Evolutionary conservation across 2,888 invertebrate species (phyloP).

Genomic region (Anarsia innoxiella): DNA sequence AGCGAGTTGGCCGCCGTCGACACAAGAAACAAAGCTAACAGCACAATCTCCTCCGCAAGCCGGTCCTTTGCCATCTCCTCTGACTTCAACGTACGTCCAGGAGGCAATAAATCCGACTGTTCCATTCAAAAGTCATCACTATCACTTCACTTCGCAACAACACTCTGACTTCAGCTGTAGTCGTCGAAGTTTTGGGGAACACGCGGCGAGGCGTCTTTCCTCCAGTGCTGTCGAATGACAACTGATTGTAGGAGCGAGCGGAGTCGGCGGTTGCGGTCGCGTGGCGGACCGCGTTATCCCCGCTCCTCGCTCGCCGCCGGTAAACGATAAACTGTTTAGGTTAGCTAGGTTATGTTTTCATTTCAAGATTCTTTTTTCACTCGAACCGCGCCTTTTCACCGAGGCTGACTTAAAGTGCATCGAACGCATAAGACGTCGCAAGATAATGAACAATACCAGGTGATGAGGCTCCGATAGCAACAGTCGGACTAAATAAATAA

Average conservation of each 20-base stretch:
- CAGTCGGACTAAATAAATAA: no score
- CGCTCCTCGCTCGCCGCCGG: constrained; percentile 2
- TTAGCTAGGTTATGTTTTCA: constrained; percentile 6
- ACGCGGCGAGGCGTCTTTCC: constrained; percentile 73
- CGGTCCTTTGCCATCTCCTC: constrained; percentile 68
- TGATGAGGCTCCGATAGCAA: no score
- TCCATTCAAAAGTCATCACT: constrained; percentile 69
- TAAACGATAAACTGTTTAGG: constrained; percentile 2
- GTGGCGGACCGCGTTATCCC: constrained; percentile 3
- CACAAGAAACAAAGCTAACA: constrained; percentile 75
- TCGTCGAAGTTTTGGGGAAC: constrained; percentile 66
- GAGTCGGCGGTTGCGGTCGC: neutral
- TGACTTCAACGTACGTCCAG: constrained; percentile 67
- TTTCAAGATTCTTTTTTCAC: no score
- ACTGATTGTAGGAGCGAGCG: constrained; percentile 33
- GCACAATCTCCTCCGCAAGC: constrained; percentile 65
- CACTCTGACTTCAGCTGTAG: constrained; percentile 67
- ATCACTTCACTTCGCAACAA: constrained; percentile 59
- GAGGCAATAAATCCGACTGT: constrained; percentile 51
- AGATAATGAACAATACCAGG: no score
- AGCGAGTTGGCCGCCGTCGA: constrained; percentile 83
- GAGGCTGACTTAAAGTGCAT: no score
- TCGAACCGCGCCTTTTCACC: no score
- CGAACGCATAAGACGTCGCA: no score
- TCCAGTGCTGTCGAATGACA: constrained; percentile 59